These are phyloP conservation scores for Molanna angustata DNA, from an alignment of 2,888 invertebrate genomes.

Conservation along the genomic window DNA sequence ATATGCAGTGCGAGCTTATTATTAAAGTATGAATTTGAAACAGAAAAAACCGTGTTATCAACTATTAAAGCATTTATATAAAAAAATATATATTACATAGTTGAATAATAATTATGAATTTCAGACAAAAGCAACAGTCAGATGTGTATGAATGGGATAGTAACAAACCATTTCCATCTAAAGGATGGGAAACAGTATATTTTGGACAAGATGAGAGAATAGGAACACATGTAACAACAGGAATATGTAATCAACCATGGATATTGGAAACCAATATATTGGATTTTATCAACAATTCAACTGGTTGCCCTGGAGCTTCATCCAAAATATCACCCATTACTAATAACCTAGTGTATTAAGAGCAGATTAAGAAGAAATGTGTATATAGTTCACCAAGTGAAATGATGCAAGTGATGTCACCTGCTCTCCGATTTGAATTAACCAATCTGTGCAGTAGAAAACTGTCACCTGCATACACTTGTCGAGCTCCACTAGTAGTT, in stretches of 20 bases:
- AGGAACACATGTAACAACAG: conserved; percentile 60
- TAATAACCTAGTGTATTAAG: too few relatives aligned
- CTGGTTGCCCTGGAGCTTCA: conserved; percentile 61
- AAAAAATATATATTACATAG: neutral
- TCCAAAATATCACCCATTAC: conserved; percentile 59
- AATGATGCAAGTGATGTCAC: too few relatives aligned
- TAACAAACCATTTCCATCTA: conserved; percentile 53
- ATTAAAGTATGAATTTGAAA: too few relatives aligned
- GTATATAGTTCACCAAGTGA: too few relatives aligned
- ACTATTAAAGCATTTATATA: neutral
- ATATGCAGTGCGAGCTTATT: too few relatives aligned
- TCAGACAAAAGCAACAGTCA: conserved; percentile 56
- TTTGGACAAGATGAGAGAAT: conserved; percentile 58
- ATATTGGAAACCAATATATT: conserved; percentile 65
- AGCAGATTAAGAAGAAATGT: too few relatives aligned
- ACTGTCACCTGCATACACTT: too few relatives aligned
- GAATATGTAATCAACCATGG: conserved; percentile 60
- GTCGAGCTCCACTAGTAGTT: too few relatives aligned
- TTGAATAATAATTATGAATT: conserved; percentile 1
- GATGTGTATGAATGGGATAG: conserved; percentile 65
- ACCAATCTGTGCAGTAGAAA: too few relatives aligned
- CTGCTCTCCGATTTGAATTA: too few relatives aligned
- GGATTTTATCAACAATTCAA: conserved; percentile 58
- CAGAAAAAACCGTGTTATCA: too few relatives aligned
- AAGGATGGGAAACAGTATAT: conserved; percentile 58